Evolutionary conservation across 2,888 invertebrate genomes (phyloP).

Genomic region (Serripes groenlandicus): DNA sequence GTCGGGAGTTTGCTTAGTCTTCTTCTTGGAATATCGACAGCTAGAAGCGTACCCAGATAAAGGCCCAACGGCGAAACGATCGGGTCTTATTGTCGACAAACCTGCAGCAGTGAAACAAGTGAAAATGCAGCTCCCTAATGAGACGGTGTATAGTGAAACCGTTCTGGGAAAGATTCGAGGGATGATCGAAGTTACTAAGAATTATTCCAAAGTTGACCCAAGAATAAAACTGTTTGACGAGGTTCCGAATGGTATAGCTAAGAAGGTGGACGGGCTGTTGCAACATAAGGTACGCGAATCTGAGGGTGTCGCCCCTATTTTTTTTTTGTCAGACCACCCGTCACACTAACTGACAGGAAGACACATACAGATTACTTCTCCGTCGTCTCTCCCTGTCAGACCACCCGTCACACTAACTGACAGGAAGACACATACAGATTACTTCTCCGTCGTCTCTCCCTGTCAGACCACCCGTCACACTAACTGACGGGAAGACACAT

Average conservation of each 20-base stretch:
- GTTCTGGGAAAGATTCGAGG: background rate
- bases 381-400: no score
- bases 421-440: no score
- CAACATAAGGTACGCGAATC: conserved; percentile 3
- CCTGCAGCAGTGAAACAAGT: background rate
- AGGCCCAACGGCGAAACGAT: background rate
- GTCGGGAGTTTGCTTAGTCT: background rate
- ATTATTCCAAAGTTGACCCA: background rate
- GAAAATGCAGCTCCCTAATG: background rate
- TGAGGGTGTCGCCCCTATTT: no score
- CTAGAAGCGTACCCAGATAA: background rate
- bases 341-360: no score
- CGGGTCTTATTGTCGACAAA: no score
- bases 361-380: no score
- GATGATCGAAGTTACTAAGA: background rate
- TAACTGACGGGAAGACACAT: no score
- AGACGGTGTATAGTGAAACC: background rate
- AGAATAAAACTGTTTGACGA: background rate
- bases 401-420: no score
- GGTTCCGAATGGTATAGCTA: background rate
- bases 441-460: no score
- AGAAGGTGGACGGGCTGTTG: background rate
- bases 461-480: no score
- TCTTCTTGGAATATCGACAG: background rate
- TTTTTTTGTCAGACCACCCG: no score